Evolutionary conservation across 2,797 vertebrate genomes (phyloP).

Genomic region (Tokudaia tokunoshimensis): DNA sequence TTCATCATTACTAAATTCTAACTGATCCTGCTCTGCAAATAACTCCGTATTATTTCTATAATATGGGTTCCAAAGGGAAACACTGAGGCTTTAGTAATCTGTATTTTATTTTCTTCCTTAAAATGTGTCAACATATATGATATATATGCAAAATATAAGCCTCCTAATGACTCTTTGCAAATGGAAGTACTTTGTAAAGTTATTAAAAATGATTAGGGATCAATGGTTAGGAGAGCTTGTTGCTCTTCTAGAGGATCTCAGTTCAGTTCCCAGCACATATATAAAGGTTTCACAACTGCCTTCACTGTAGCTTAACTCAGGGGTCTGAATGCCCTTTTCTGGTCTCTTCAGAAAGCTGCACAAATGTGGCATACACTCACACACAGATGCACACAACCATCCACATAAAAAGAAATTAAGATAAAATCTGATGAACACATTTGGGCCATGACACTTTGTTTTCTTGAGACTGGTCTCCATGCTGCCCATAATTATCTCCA

Average conservation of each 20-base stretch:
- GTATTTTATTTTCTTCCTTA: constrained; percentile 16
- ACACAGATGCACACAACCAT: neutral
- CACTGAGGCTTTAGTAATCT: neutral
- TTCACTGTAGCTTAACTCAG: neutral
- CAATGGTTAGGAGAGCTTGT: neutral
- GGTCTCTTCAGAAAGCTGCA: too few species aligned
- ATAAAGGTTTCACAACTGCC: neutral
- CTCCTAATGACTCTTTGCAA: neutral
- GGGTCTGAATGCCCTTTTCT: neutral
- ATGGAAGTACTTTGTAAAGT: constrained; percentile 9
- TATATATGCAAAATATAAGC: neutral
- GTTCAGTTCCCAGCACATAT: neutral
- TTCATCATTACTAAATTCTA: constrained; percentile 46
- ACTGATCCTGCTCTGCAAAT: constrained; percentile 4
- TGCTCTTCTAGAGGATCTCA: neutral
- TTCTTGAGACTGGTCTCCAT: neutral
- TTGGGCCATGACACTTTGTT: neutral
- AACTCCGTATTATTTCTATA: constrained; percentile 20
- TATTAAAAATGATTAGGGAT: neutral
- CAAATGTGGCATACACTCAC: too few species aligned
- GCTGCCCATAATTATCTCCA: neutral
- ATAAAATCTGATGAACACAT: neutral
- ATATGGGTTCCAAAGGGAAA: constrained; percentile 10
- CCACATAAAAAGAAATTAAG: neutral
- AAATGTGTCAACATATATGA: constrained; percentile 30